Evolutionary conservation across 2,113 vertebrate genomes (phyloP), one percentile per base, ranked within the genome.

Genomic region (Dicerorhinus sumatrensis): DNA sequence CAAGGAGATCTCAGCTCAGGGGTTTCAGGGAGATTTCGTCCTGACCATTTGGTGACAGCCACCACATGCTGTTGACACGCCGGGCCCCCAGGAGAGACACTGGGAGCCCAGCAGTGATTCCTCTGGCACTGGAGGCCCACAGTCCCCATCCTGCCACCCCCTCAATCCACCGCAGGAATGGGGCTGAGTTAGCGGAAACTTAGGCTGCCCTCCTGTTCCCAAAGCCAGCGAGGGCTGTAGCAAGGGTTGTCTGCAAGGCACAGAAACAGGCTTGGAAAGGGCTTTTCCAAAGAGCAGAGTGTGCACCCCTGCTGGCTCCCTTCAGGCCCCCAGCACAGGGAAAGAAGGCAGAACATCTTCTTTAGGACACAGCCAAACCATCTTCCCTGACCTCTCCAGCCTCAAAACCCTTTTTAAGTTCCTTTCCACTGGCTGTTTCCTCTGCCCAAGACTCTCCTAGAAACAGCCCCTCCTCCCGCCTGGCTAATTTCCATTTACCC

Each of bases 101-200:
- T 13, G 36, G 63, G 60, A 29, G 25, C 36, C 56, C 36, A 39
- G 39, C 9, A 0, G 65, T 18, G 70, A 65, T 4, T 33, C 4
- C n/a, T n/a, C 18, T 4, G 5, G 73, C 48, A 48, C 6, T 0
- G 1, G 17, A 51, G 39, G 73, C 23, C 31, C 14, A n/a, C 5
- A 21, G 25, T 69, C 27, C 12, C 29, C 4, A 4, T 10, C 23
- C 42, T 42, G 56, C 29, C 11, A 48, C 8, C 20, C 29, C 39
- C n/a, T 67, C 13, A 18, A 2, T 10, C 8, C 2, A 21, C 36
- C 0, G 2, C 7, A 36, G 60, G 76, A 23, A 2, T 54, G n/a
- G 27, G 42, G 62, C 14, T 42, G 70, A 12, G 14, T 39, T 42
- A 36, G 39, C n/a, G 20, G 81, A 39, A 63, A 90, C 65, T 25